A percentile compares a stretch with the other conserved stretches of the same genome.
These are phyloP conservation scores for Grallaria varia DNA, from an alignment of 2,113 vertebrate species.

Conservation along the genomic window DNA sequence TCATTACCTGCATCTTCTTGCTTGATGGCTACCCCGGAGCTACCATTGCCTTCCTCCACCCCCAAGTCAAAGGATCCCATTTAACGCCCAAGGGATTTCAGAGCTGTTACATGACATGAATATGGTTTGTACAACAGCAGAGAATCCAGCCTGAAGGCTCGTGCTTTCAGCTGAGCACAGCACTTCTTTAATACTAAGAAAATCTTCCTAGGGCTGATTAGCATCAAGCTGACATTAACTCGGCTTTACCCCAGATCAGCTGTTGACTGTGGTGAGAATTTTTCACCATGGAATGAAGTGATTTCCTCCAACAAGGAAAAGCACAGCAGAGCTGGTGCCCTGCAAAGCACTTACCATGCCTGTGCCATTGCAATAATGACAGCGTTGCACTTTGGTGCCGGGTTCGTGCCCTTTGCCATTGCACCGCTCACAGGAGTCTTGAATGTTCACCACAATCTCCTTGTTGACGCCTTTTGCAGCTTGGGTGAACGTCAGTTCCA, in stretches of 20 bases:
- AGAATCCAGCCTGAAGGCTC: neutral
- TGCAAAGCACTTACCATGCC: slow-evolving; percentile 85
- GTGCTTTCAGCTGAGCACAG: neutral
- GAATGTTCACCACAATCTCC: slow-evolving; percentile 87
- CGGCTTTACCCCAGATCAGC: neutral
- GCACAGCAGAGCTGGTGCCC: neutral
- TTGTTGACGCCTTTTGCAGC: slow-evolving; percentile 98
- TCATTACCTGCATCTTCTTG: neutral
- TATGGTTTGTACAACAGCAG: neutral
- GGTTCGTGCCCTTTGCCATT: slow-evolving; percentile 89
- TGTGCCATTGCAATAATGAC: slow-evolving; percentile 87
- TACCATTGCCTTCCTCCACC: neutral
- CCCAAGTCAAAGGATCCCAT: neutral
- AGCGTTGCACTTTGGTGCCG: slow-evolving; percentile 88
- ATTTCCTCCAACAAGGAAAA: neutral
- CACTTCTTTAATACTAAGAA: neutral
- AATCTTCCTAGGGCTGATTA: neutral
- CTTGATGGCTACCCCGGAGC: neutral
- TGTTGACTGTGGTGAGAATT: neutral
- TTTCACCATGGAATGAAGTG: neutral
- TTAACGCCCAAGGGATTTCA: neutral
- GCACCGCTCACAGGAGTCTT: slow-evolving; percentile 86
- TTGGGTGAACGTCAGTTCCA: slow-evolving; percentile 95
- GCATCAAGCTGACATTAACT: neutral
- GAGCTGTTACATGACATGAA: neutral